Evolutionary conservation across 2,888 invertebrate genomes (phyloP), one percentile per base, ranked within the genome.

Genomic region (Argyresthia albistria): DNA sequence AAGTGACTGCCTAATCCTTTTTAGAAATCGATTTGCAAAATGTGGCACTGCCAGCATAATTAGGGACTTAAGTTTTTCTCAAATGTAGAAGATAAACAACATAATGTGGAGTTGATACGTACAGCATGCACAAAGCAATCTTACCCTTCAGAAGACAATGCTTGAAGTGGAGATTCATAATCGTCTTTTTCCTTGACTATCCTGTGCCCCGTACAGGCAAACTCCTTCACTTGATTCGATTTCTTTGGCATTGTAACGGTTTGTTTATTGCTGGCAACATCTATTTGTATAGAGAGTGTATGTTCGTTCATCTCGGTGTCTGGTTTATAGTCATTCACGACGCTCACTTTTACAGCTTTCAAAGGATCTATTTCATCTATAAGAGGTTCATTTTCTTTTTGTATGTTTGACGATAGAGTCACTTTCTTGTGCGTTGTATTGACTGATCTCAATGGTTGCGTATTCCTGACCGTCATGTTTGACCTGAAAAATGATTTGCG

Each of bases 91-190:
- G 3, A n/a, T 39, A n/a, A 39, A 39, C 39, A 6, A 39, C n/a
- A 4, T 39, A 36, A 9, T n/a, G 10, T 39, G 39, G n/a, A 39
- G 8, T 39, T 3, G n/a, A 39, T n/a, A 11, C 39, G n/a, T 11
- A 39, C 10, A n/a, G 39, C 25, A 25, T 25, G 25, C 25, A 25
- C 25, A 15, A 45, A 16, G 15, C 1, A 45, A 16, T 45, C 81
- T 82, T 76, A 82, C 82, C 65, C 69, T 51, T 65, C 70, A 51
- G 59, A 60, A 53, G 67, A 71, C 60, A 86, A 71, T 16, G 84
- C 74, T 56, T 77, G 76, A 36, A 87, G 60, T 35, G 87, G 87
- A 8, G 87, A 87, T 65, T 68, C 70, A 56, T 87, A 87, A 61
- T 87, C 86, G 57, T 73, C 66, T 1, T 39, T 39, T 11, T n/a